Evolutionary conservation across 1,140 invertebrate genomes (phyloP).

Genomic region (Brachionus manjavacas): DNA sequence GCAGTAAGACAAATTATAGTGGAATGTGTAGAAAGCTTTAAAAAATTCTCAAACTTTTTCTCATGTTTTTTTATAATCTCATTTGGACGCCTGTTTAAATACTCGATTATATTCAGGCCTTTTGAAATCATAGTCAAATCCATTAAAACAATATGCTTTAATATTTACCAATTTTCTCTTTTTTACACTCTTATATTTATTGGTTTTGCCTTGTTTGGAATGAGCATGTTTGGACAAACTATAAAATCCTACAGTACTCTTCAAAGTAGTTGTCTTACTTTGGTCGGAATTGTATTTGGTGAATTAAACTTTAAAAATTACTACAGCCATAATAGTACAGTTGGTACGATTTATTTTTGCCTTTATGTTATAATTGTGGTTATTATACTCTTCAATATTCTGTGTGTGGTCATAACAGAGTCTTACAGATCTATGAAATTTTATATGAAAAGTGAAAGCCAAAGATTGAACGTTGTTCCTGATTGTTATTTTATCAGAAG

Average conservation of each 20-base stretch:
- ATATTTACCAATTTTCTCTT: conserved; percentile 4
- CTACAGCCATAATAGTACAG: not conserved
- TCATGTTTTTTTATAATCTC: not conserved
- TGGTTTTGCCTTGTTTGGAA: conserved; percentile 21
- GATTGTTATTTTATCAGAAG: conserved; percentile 36
- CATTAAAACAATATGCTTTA: conserved; percentile 26
- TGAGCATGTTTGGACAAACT: conserved; percentile 5
- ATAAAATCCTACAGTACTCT: not conserved
- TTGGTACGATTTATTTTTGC: conserved; percentile 27
- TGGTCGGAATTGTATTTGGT: conserved; percentile 17
- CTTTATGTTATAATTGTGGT: conserved; percentile 18
- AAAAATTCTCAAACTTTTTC: not conserved
- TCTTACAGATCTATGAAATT: conserved; percentile 28
- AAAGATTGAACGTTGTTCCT: not conserved
- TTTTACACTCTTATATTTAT: not conserved
- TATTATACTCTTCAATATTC: conserved; percentile 22
- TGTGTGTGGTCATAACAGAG: not conserved
- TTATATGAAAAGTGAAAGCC: conserved; percentile 30
- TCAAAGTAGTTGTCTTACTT: not conserved
- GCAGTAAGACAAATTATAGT: not conserved
- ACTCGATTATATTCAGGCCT: conserved; percentile 1
- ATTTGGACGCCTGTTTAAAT: not conserved
- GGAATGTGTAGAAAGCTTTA: not conserved
- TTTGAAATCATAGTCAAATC: conserved; percentile 29
- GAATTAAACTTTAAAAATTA: conserved; percentile 4